Evolutionary conservation across 1,140 invertebrate species (phyloP), one percentile per base, ranked within the genome.

Genomic region (Calliphora vicina): DNA sequence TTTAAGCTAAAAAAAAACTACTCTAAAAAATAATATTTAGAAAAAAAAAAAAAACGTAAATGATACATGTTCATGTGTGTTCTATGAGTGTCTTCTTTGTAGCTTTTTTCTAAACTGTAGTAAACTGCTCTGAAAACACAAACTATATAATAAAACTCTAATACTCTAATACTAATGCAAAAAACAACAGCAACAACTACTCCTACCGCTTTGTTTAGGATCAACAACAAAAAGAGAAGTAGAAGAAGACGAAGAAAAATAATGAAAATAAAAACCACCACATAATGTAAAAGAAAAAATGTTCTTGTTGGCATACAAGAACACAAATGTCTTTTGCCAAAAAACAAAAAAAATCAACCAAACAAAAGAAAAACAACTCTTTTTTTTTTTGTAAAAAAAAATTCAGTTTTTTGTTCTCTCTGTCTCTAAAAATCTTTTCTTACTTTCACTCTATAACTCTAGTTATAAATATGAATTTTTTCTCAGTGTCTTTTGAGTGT

Each of bases 231-330:
- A 57, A 57, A 0, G 15, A 50, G n/a, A 61, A 12, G 23, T 20
- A 2, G n/a, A 23, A 67, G n/a, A 67, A 23, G n/a, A 67, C 23
- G n/a, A 67, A 67, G 61, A 9, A 67, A 23, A 23, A 15, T 25
- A 23, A 67, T 2, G 20, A 27, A 72, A 27, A 8, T 74, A 20
- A 67, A 78, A 45, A 88, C 88, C 87, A 88, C 88, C 88, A 89
- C 88, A 89, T 89, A 89, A 89, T 89, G 88, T 89, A 88, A 88
- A 87, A 87, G 88, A 89, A 89, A 89, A 89, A 89, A 89, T 82
- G 88, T 89, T 89, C 88, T 89, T 89, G 88, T 89, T 87, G 88
- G 88, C 86, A 88, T 89, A 86, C 88, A 89, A 85, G 88, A 89
- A 88, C 88, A 89, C 88, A 89, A 89, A 89, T 89, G 73, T 78